Conservation (phyloP, 1,140 invertebrate species). For the Ceratitis capitata region DNA sequence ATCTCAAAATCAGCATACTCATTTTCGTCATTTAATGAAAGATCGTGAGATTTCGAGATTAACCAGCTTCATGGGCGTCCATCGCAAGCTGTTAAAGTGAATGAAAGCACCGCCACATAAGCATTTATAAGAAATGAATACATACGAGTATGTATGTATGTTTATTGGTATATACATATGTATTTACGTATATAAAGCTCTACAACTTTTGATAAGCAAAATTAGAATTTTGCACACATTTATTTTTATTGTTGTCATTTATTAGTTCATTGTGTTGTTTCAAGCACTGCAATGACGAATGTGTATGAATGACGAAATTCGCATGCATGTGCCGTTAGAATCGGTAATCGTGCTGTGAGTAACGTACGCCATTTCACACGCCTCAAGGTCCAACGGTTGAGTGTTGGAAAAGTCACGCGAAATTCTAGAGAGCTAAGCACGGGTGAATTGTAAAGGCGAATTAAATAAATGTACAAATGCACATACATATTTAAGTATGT, state of each 20-base stretch:
- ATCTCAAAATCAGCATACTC: no score
- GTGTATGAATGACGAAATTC: neutral
- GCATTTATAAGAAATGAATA: neutral
- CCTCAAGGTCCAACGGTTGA: neutral
- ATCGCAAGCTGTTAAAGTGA: no score
- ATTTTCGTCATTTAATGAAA: no score
- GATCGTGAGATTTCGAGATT: no score
- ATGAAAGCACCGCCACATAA: no score
- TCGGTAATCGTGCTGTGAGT: neutral
- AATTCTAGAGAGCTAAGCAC: neutral
- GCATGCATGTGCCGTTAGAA: neutral
- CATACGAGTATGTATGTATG: no score
- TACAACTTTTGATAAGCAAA: neutral
- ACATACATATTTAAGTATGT: no score
- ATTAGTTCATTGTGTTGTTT: neutral
- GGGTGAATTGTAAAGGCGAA: neutral
- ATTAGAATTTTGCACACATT: neutral
- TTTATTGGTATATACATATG: neutral
- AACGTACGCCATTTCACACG: constrained; percentile 15
- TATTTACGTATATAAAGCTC: neutral
- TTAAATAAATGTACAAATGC: no score
- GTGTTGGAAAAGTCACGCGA: neutral
- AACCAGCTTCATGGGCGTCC: no score
- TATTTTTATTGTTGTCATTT: neutral
- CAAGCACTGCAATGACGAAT: neutral